phyloP scores from a whole-genome alignment of 2,113 vertebrate genomes.

The Pica pica region DNA sequence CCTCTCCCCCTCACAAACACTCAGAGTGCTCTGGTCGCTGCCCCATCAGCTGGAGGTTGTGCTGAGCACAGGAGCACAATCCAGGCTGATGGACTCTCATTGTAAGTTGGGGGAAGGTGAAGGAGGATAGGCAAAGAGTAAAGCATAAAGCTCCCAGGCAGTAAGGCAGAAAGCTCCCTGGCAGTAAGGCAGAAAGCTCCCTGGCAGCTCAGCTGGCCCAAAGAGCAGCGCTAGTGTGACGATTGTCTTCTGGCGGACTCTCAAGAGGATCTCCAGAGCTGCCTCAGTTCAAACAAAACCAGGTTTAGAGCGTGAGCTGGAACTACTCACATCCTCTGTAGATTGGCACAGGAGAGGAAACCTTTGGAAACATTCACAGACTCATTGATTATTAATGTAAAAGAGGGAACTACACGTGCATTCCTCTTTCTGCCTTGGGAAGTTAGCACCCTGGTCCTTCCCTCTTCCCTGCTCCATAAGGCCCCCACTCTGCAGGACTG shows the following conservation, averaged over 20 bases:
- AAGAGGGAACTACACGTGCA: background rate
- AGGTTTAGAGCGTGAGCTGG: background rate
- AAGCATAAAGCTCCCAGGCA: background rate
- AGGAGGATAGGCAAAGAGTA: background rate
- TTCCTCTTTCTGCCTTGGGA: background rate
- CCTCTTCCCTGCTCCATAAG: accelerated
- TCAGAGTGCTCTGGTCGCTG: accelerated
- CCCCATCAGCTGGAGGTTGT: background rate
- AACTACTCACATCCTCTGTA: background rate
- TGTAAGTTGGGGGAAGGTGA: accelerated
- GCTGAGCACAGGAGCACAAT: background rate
- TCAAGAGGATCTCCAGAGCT: background rate
- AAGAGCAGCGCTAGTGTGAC: accelerated
- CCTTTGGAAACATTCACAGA: background rate
- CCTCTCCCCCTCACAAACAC: background rate
- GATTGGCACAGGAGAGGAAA: background rate
- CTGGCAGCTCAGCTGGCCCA: background rate
- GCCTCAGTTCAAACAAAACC: background rate
- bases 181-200: background rate
- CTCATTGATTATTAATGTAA: background rate
- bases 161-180: background rate
- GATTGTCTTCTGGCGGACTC: accelerated
- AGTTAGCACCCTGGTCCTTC: no score
- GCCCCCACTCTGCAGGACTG: background rate
- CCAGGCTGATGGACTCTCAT: background rate